Base-by-base conservation (phyloP, 2,797 vertebrate genomes). In the Paedocypris micromegethes region DNA sequence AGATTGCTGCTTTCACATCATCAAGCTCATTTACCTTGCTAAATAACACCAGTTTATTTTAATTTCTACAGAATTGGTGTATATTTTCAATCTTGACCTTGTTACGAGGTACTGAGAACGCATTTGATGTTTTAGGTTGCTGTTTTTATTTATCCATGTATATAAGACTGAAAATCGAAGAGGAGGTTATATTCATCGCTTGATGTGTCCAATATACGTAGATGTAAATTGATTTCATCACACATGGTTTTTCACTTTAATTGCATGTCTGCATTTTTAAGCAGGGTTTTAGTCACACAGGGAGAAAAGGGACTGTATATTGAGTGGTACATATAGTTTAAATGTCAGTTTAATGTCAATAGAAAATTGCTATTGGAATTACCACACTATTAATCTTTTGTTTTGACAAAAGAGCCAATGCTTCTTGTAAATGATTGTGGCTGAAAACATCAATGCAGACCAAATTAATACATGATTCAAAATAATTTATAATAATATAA, bases 1-100 rank as follows among this genome's bases (percentile, higher is more conserved):
- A 69, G 58, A 44, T 23, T 62, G 58, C 58, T 61, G 58, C 67
- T 55, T 39, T 53, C 38, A 49, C 52, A 43, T 68, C 58, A 61
- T 54, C 39, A 68, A 55, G 62, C 50, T 67, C 38, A 5, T 67
- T 67, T 50, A 45, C 9, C 23, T 3, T 54, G 9, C 6, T 40
- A 55, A 60, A 53, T 68, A 51, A 39, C 56, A 47, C 44, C 41
- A 58, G 9, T 9, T 48, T 2, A 6, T 9, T 66, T 66, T 44
- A 6, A 68, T 66, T 7, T 59, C 5, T 5, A 52, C 37, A 5
- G n/a, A 54, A 47, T 45, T 42, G 2, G 37, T 3, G 8, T 49
- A 68, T 46, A 58, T 68, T 68, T 9, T 39, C 42, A 9, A 5
- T 46, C 37, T 7, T 67, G 54, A 40, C 46, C 54, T 66, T 46